Conservation (phyloP, 2,113 vertebrate genomes). For the Alethe diademata region DNA sequence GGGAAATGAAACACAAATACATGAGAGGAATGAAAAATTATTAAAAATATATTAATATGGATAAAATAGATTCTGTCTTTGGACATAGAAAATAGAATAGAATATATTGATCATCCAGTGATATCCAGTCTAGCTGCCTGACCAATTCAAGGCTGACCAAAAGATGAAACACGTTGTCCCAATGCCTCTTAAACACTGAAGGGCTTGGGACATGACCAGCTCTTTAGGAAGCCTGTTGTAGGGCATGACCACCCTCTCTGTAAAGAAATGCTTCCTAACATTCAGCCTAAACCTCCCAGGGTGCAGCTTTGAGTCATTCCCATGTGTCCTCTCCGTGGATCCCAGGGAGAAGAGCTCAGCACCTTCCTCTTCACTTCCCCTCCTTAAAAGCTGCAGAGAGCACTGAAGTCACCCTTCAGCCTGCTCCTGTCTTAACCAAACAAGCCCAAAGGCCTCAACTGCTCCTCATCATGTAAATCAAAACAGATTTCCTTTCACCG, state of each 20-base stretch:
- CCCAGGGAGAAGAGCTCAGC: not conserved
- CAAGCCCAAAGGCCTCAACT: not conserved
- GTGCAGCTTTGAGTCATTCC: not conserved
- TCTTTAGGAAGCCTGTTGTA: not conserved
- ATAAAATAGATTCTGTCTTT: not conserved
- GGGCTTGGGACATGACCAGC: not conserved
- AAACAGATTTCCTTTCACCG: not conserved
- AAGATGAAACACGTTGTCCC: not conserved
- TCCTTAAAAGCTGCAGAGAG: not conserved
- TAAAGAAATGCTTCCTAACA: not conserved
- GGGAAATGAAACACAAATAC: not conserved
- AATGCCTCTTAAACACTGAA: not conserved
- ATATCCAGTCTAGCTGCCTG: not conserved
- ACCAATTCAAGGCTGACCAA: not conserved
- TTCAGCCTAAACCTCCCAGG: not conserved
- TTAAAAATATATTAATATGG: not conserved
- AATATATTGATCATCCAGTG: not conserved
- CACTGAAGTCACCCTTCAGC: not conserved
- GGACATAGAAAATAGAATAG: not conserved
- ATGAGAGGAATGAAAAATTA: not conserved
- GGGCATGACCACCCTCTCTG: accelerated
- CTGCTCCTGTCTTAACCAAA: not conserved
- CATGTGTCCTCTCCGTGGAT: accelerated
- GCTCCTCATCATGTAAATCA: not conserved
- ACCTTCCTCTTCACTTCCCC: not conserved